Base-by-base conservation (phyloP, 2,888 invertebrate species). In the Rutpela maculata region DNA sequence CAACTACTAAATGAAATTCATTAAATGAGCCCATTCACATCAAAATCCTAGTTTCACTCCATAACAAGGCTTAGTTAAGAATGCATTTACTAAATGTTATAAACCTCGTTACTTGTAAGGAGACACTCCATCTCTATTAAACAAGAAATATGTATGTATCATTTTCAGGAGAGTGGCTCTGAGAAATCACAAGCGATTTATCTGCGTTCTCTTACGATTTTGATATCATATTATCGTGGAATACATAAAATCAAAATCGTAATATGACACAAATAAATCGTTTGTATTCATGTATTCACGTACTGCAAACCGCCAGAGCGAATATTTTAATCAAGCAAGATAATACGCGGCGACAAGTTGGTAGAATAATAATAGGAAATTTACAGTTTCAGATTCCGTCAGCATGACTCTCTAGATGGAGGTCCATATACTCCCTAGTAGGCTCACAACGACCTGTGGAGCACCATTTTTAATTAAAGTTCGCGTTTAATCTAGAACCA, bases 321-420 rank as follows among this genome's bases (percentile, higher is more conserved):
- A 50, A 50, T 50, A 50, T 50, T 50, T 50, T 50, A 50, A 50
- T 50, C 15, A 50, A 50, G 50, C 43, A 60, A 70, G 70, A 70
- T 70, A 70, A 70, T 60, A 50, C 38, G 60, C 22, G 70, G 18
- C 22, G 70, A 70, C 70, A 70, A 70, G 59, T 65, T 65, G 65
- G 38, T 19, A 43, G 65, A 43, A 38, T 65, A 65, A 65, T 65
- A 65, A 50, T 50, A 50, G 50, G 12, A 50, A 1, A 50, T 50
- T 12, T 50, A 50, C 50, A 50, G 50, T 50, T 50, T 50, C 50
- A 50, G 31, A 65, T 65, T 43, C 43, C 15, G 19, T 4, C 43
- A 65, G 19, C 19, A 63, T 11, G 15, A 18, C 63, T 63, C 11
- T 22, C n/a, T 63, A 38, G 35, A 38, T 63, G 31, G 18, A 63